Evolutionary conservation across 2,113 vertebrate species (phyloP).

Genomic region (Glaucidium brasilianum): DNA sequence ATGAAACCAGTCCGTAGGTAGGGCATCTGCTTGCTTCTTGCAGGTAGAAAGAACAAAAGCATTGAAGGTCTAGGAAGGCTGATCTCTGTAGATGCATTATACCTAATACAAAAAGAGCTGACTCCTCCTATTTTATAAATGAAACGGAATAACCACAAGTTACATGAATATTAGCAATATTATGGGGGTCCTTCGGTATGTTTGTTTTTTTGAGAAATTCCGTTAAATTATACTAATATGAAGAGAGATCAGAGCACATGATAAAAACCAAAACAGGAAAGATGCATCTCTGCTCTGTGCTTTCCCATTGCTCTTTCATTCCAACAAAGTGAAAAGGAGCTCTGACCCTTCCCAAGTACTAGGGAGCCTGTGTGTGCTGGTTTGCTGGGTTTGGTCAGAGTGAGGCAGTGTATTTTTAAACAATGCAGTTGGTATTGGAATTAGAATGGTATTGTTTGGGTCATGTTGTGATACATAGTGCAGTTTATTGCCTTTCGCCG

Average conservation of each 20-base stretch:
- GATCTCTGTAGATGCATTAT: background rate
- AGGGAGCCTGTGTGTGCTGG: background rate
- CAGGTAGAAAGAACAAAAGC: background rate
- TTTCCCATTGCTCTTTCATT: background rate
- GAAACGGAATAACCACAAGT: background rate
- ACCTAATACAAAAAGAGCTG: background rate
- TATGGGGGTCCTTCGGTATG: background rate
- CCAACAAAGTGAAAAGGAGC: background rate
- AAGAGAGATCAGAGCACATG: background rate
- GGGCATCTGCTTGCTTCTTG: fast-evolving
- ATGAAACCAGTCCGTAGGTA: fast-evolving
- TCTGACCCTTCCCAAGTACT: background rate
- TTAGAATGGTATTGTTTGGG: background rate
- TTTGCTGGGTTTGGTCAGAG: background rate
- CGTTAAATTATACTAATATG: background rate
- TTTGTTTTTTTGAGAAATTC: background rate
- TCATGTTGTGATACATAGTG: background rate
- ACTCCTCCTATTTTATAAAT: background rate
- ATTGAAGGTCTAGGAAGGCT: background rate
- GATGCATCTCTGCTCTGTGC: background rate
- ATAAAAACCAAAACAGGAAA: background rate
- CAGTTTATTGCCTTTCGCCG: background rate
- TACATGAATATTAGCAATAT: background rate
- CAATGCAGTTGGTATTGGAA: background rate
- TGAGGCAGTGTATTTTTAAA: background rate